Conservation (phyloP, 2,797 vertebrate species). For the Arnoldichthys spilopterus region DNA sequence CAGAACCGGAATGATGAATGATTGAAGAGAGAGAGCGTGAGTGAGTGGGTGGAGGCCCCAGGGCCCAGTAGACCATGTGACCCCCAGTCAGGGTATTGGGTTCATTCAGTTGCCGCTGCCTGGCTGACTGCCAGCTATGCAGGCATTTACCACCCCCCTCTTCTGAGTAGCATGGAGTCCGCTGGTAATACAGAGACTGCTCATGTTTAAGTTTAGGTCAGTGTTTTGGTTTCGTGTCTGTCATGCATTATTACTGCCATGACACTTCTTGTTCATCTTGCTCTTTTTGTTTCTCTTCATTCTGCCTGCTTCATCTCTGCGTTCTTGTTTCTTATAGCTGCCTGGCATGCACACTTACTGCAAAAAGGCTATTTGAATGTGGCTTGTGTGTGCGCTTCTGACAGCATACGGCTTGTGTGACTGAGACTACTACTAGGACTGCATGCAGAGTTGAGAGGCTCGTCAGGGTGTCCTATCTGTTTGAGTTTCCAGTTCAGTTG, state of each 20-base stretch:
- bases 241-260: constrained; percentile 11
- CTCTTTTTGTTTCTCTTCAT: constrained; percentile 31
- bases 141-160: constrained; percentile 33
- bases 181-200: constrained; percentile 29
- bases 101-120: constrained; percentile 80
- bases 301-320: background rate
- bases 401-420: constrained; percentile 20
- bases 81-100: constrained; percentile 79
- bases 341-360: background rate
- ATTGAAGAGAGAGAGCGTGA: constrained; percentile 62
- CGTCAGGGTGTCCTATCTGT: background rate
- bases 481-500: constrained; percentile 18
- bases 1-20: constrained; percentile 74
- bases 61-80: constrained; percentile 77
- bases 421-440: background rate
- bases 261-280: constrained; percentile 42
- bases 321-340: background rate
- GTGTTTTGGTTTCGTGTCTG: constrained; percentile 75
- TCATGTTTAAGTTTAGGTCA: constrained; percentile 78
- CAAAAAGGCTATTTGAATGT: background rate
- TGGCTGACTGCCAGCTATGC: constrained; percentile 71
- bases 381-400: background rate
- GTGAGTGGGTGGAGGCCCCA: constrained; percentile 68
- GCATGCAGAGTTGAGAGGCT: background rate
- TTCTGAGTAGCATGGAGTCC: constrained; percentile 30